Base-by-base conservation (phyloP, 1,140 invertebrate genomes). In the Drosophila ironensis region DNA sequence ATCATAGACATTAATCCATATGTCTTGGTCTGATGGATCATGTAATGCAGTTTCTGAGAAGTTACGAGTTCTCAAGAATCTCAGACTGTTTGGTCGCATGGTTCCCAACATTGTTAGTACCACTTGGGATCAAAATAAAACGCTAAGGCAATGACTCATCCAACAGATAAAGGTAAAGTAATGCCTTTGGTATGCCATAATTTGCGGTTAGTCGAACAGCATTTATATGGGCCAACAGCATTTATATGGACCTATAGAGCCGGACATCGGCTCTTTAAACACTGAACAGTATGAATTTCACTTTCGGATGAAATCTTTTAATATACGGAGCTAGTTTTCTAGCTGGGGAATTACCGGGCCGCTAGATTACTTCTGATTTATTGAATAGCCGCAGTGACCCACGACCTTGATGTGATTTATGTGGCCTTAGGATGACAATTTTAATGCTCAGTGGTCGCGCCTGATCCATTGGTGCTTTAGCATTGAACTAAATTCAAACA, bases 131-230 rank as follows among this genome's bases (percentile, higher is more conserved):
- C 59, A 9, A 56, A 41, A 54, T 60, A 9, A 56, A 41, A 54
- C 54, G 59, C 38, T 8, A 28, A 24, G 14, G 11, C 6, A 8
- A 5, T 81, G 72, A 82, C 12, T 81, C 77, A 76, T 2, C 12
- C 1, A 4, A 25, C 20, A n/a, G 30, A 5, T 0, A 5, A 4
- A 41, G 25, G 20, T 9, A 24, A 38, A 8, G 30, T 46, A 52
- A 57, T 30, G 20, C 8, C n/a, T 19, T 51, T 47, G 61, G 51
- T 33, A 78, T 73, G 69, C 44, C 24, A 33, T 59, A 54, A 80
- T 59, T 72, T 61, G 54, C 72, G 42, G 52, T 72, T 72, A 28
- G 53, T 6, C 45, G 37, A 30, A 22, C 38, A 35, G 46, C 33
- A 38, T 14, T 9, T 33, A 28, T 7, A 37, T 37, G 56, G 17